Evolutionary conservation across 2,113 vertebrate genomes (phyloP), one percentile per base, ranked within the genome.

Genomic region (Salvelinus alpinus): DNA sequence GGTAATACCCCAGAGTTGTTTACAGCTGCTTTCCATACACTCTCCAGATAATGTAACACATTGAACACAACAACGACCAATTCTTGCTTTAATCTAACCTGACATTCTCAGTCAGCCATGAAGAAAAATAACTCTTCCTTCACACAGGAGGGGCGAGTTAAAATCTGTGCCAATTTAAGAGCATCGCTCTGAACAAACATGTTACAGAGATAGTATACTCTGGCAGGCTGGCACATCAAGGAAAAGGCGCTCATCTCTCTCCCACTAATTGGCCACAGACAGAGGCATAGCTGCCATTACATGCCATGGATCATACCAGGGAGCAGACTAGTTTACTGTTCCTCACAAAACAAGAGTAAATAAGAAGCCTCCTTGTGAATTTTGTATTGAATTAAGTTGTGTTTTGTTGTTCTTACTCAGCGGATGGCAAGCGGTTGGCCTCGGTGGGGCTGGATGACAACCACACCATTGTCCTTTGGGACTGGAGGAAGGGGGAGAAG

Each of bases 401-500:
- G 77, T 86, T 81, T 74, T 31, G 59, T 64, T 78, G 75, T 81
- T 47, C 72, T 64, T 84, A 85, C 87, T 29, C 87, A 99, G 98
- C 95, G 79, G 97, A 99, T 84, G 98, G 97, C 70, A 99, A 98
- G 85, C 95, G 97, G 2, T 87, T 99, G 88, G 95, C 94, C 71
- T 97, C 97, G 3, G 96, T 97, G 84, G 98, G 97, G 70, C 96
- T 99, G 85, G 97, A 99, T 83, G 97, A 99, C 77, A 95, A 92
- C 91, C 97, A 99, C 85, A 96, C 95, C 70, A 76, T 99, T 85
- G 94, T 98, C 72, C 92, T 99, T 31, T 99, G 98, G 98, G 98
- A 99, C 57, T 99, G 97, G 98, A 98, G 94, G 82, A 98, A 97
- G 83, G 98, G 98, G 83, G 97, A 99, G 88, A 98, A 96, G 76